phyloP scores from a whole-genome alignment of 2,797 vertebrate species.

The Basileuterus tristriatus region DNA sequence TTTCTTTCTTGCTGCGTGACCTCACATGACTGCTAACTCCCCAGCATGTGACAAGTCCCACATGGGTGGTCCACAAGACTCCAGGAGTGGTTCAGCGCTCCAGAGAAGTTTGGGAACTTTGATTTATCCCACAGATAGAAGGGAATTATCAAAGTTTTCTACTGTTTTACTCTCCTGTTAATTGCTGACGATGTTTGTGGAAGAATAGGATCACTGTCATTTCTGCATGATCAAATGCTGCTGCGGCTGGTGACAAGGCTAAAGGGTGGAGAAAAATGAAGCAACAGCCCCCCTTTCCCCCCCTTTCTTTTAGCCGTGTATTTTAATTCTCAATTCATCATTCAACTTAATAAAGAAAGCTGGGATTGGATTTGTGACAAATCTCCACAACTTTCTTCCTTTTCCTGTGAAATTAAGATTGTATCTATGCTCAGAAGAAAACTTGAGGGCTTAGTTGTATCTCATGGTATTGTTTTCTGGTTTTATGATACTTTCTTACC shows the following conservation, averaged over 20 bases:
- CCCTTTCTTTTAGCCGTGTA: neutral
- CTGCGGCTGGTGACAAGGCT: neutral
- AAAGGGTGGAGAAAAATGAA: neutral
- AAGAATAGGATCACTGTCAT: slow-evolving; percentile 51
- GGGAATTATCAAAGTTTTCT: slow-evolving; percentile 27
- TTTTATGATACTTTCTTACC: neutral
- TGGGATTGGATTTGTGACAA: neutral
- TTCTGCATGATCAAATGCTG: neutral
- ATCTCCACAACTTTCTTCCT: neutral
- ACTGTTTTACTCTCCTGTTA: neutral
- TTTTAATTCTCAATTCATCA: neutral
- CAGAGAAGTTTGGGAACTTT: neutral
- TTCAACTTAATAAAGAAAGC: neutral
- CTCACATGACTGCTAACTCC: neutral
- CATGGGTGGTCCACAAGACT: neutral
- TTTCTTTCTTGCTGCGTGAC: neutral
- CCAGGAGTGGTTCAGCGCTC: neutral
- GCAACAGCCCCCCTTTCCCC: neutral
- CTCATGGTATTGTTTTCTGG: neutral
- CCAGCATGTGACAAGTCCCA: slow-evolving; percentile 30
- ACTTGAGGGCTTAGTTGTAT: neutral
- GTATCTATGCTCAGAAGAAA: neutral
- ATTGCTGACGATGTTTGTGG: neutral
- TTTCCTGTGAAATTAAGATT: neutral
- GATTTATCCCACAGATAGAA: slow-evolving; percentile 16